Evolutionary conservation across 2,888 invertebrate species (phyloP).

Genomic region (Harpagoxenus sublaevis): DNA sequence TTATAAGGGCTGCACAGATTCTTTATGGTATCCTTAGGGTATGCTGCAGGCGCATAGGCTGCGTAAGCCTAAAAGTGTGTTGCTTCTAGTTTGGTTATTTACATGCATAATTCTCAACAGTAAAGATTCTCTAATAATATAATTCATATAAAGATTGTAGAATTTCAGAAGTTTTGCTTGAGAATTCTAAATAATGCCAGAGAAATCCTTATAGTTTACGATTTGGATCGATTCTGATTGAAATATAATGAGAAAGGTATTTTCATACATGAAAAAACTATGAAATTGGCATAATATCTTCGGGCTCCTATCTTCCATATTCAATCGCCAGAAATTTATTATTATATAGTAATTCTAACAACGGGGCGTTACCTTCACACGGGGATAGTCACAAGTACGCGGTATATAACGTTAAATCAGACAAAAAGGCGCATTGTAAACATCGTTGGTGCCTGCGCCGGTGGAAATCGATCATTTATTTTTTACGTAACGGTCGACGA

Average conservation of each 20-base stretch:
- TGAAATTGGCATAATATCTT: not conserved
- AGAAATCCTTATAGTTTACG: not conserved
- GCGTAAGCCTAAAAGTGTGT: not conserved
- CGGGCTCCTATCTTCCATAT: not conserved
- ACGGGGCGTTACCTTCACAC: not conserved
- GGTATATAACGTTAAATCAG: not conserved
- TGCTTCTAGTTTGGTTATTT: not conserved
- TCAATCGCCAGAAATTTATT: not conserved
- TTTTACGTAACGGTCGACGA: conserved; percentile 42
- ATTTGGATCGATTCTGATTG: not conserved
- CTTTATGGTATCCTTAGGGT: not conserved
- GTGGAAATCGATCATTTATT: conserved; percentile 46
- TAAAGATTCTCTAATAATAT: conserved; percentile 14
- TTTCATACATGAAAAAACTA: not conserved
- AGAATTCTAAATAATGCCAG: not conserved
- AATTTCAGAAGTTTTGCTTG: not conserved
- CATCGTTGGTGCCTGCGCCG: not conserved
- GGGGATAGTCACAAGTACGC: not conserved
- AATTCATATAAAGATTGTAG: conserved; percentile 1
- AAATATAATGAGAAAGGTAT: not conserved
- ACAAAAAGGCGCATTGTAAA: not conserved
- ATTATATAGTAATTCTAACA: not conserved
- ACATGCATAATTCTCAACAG: not conserved
- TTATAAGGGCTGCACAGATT: conserved; percentile 10
- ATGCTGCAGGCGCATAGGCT: not conserved